These are phyloP conservation scores for Montipora efflorescens DNA, from an alignment of 64 coral and sea anemone genomes.

Conservation along the genomic window DNA sequence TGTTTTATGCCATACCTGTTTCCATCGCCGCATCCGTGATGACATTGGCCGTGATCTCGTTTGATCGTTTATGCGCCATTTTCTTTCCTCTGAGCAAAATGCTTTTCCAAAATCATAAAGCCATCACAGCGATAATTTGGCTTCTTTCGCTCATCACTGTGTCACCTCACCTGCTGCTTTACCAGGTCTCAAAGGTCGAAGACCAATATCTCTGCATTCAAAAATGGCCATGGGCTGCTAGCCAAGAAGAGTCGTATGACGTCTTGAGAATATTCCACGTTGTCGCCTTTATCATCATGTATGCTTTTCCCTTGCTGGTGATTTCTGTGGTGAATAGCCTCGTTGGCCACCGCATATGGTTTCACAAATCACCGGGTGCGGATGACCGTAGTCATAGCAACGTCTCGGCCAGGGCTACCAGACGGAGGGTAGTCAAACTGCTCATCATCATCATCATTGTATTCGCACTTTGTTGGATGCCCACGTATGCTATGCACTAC, in stretches of 20 bases:
- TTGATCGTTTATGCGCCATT: constrained; percentile 70
- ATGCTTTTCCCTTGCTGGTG: constrained; percentile 47
- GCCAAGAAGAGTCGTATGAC: background rate
- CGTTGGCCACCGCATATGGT: constrained; percentile 58
- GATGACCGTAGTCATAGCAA: constrained; percentile 1
- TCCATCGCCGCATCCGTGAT: constrained; percentile 70
- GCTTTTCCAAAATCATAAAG: constrained; percentile 42
- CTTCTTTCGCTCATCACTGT: constrained; percentile 16
- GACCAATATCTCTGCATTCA: background rate
- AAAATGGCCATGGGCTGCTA: constrained; percentile 34
- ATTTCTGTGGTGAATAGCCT: constrained; percentile 43
- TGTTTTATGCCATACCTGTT: constrained; percentile 14
- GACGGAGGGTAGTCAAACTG: constrained; percentile 73
- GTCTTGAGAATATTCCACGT: constrained; percentile 51
- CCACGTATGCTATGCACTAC: constrained; percentile 59
- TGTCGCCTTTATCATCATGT: constrained; percentile 40
- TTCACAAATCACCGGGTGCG: constrained; percentile 50
- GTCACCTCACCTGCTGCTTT: constrained; percentile 39
- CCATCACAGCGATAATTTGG: constrained; percentile 61
- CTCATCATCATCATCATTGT: constrained; percentile 44
- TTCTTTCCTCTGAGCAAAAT: constrained; percentile 56
- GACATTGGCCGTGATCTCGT: constrained; percentile 68
- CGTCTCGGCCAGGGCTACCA: constrained; percentile 4
- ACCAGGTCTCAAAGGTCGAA: background rate
- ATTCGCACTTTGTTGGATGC: constrained; percentile 73